These are phyloP conservation scores for Panthera tigris DNA, from an alignment of 2,113 vertebrate genomes.

Conservation along the genomic window DNA sequence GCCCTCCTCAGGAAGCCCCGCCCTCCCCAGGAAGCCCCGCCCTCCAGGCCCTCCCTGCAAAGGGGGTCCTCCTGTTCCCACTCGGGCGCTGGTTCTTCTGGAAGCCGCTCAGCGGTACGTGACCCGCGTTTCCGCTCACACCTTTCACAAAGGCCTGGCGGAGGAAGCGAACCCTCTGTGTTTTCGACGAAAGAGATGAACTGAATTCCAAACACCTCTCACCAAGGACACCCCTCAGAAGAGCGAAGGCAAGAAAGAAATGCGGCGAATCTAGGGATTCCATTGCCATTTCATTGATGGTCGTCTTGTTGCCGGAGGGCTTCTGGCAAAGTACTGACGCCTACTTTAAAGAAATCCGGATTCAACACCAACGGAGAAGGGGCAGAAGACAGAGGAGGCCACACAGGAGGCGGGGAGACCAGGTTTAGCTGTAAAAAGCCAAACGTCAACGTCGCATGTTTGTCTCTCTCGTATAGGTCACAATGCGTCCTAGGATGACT, in stretches of 20 bases:
- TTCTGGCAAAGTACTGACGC: rapidly evolving
- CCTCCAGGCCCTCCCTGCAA: background rate
- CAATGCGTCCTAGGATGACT: rapidly evolving
- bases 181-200: background rate
- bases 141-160: rapidly evolving
- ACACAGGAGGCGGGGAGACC: rapidly evolving
- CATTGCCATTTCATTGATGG: rapidly evolving
- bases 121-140: background rate
- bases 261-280: rapidly evolving
- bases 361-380: background rate
- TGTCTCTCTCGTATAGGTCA: background rate
- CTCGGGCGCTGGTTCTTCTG: rapidly evolving
- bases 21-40: rapidly evolving
- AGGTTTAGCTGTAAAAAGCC: too few species aligned
- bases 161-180: rapidly evolving
- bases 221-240: rapidly evolving
- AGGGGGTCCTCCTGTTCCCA: background rate
- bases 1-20: too few species aligned
- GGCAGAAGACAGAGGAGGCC: background rate
- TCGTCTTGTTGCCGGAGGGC: rapidly evolving
- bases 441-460: rapidly evolving
- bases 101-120: background rate
- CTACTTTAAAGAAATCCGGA: background rate
- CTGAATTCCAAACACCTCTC: rapidly evolving
- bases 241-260: rapidly evolving